Percentiles rank a stretch among this genome's conserved stretches.
These are phyloP conservation scores for Berghia stephanieae DNA, from an alignment of 1,140 invertebrate species.

Conservation along the genomic window DNA sequence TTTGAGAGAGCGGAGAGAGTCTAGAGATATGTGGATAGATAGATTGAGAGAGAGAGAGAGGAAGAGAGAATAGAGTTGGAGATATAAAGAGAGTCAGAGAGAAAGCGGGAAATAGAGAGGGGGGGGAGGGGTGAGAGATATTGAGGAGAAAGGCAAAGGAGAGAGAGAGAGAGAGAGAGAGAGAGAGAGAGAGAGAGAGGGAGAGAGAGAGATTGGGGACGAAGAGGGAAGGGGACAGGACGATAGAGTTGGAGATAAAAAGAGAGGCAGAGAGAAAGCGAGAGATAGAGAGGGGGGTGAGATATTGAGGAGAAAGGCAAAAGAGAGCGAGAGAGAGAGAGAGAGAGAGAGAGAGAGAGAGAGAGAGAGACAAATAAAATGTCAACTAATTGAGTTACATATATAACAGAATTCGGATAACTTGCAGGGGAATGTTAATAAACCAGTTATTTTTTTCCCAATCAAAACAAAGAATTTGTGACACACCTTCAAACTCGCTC, in stretches of 20 bases:
- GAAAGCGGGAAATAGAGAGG: background rate
- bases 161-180: slow-evolving; percentile 3
- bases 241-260: background rate
- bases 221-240: background rate
- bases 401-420: too few relatives aligned
- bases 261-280: background rate
- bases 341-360: background rate
- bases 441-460: too few relatives aligned
- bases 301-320: background rate
- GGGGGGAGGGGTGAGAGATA: background rate
- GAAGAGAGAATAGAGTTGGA: background rate
- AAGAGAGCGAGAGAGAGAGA: background rate
- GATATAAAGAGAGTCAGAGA: background rate
- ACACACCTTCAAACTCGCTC: too few relatives aligned
- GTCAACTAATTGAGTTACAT: too few relatives aligned
- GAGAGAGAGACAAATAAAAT: too few relatives aligned
- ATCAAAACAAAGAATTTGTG: too few relatives aligned
- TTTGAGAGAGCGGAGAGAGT: background rate
- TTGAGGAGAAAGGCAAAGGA: background rate
- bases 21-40: background rate
- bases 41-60: background rate
- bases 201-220: background rate
- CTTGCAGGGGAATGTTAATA: too few relatives aligned
- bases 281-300: background rate
- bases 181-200: slow-evolving; percentile 9